Evolutionary conservation across 1,140 invertebrate species (phyloP).

Genomic region (Magallana angulata): DNA sequence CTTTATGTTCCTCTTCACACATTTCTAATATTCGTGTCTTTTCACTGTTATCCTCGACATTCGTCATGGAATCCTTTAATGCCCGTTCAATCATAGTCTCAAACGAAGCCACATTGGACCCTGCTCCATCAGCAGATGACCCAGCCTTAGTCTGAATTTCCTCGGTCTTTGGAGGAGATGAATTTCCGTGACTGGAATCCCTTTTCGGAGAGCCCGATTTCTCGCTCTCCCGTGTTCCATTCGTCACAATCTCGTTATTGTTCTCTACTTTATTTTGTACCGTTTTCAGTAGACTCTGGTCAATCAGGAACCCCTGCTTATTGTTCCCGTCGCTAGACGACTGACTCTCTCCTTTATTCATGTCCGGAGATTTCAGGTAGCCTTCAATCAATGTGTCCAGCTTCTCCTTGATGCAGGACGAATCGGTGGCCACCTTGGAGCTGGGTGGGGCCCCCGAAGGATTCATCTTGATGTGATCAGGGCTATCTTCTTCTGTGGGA

Average conservation of each 20-base stretch:
- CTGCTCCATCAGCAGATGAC: not conserved
- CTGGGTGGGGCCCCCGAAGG: not conserved
- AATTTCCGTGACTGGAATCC: not conserved
- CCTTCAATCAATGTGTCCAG: slow-evolving; percentile 52
- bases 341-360: slow-evolving; percentile 16
- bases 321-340: not conserved
- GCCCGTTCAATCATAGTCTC: slow-evolving; percentile 73
- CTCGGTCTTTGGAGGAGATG: not conserved
- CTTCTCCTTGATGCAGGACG: slow-evolving; percentile 50
- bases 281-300: not conserved
- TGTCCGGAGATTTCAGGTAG: slow-evolving; percentile 22
- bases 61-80: slow-evolving; percentile 65
- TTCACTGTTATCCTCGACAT: not conserved
- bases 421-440: not conserved
- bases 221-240: not conserved
- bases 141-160: not conserved
- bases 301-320: not conserved
- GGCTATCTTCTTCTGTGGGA: not conserved
- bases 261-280: not conserved
- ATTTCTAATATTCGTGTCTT: slow-evolving; percentile 30
- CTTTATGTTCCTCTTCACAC: slow-evolving; percentile 42
- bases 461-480: not conserved
- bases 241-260: slow-evolving; percentile 1
- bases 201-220: not conserved
- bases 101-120: slow-evolving; percentile 55